Evolutionary conservation across 2,888 invertebrate species (phyloP), one percentile per base, ranked within the genome.

Genomic region (Papilio elwesi): DNA sequence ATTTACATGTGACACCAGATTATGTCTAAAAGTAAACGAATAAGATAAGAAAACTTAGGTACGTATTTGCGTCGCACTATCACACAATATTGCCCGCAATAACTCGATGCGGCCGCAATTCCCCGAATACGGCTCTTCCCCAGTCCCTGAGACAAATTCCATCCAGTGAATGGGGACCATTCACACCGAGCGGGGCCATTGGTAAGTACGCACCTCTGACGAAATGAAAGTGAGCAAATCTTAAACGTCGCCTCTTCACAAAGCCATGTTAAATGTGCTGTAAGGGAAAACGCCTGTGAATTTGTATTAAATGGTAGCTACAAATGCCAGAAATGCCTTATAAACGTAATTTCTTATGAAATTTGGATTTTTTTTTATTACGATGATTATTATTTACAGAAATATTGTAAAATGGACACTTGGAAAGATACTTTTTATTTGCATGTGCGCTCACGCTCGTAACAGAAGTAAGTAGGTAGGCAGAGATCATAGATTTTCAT

Each of bases 131-230:
- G 64, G 11, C 10, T 55, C 38, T 15, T 15, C 43, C 70, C 55
- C n/a, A 48, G 38, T 15, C 43, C 70, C 55, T 38, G 55, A 70
- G 70, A 70, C 53, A 70, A 52, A 70, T 70, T 70, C 70, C 64
- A 65, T 55, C 26, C 64, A 70, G 53, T 65, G 49, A 55, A 70
- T 70, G 64, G 55, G 36, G 13, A 48, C 70, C 55, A 70, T 70
- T 70, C 64, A 38, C 55, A 70, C 47, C 16, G 63, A 62, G 55
- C 10, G 36, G 53, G 47, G 47, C 67, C 53, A 26, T 2, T 52
- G 26, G 7, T 67, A 47, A 36, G 15, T 49, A 55, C 64, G 70
- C 64, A 70, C 47, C 53, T 65, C 55, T 43, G 13, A 48, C 55
- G 55, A 26, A 55, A 65, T 70, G 48, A 70, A 64, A 55, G 38